These are phyloP conservation scores for Trachymyrmex septentrionalis DNA, from an alignment of 1,140 invertebrate species.

Conservation along the genomic window DNA sequence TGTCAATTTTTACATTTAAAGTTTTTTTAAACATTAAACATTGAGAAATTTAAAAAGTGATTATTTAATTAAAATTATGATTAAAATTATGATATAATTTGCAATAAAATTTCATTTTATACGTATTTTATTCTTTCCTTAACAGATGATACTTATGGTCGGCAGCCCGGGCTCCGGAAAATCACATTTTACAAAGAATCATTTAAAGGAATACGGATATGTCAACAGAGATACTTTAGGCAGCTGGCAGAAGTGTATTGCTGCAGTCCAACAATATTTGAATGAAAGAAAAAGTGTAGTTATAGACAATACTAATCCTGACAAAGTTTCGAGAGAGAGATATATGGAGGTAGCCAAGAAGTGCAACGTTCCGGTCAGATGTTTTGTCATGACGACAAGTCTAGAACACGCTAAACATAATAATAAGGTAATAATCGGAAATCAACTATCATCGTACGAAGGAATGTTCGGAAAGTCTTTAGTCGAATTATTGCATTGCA, in stretches of 20 bases:
- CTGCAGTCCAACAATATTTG: constrained; percentile 87
- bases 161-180: constrained; percentile 96
- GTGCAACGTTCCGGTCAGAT: constrained; percentile 90
- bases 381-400: constrained; percentile 92
- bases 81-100: no score
- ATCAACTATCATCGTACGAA: neutral
- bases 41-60: neutral
- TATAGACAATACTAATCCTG: constrained; percentile 97
- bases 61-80: neutral
- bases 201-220: constrained; percentile 91
- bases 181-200: constrained; percentile 90
- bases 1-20: constrained; percentile 29
- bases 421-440: constrained; percentile 89
- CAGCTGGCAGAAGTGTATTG: constrained; percentile 93
- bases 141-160: constrained; percentile 92
- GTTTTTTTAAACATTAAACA: constrained; percentile 25
- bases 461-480: neutral
- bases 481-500: constrained; percentile 75
- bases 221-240: constrained; percentile 94
- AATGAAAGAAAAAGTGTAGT: constrained; percentile 91
- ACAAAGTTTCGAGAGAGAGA: constrained; percentile 91
- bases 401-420: constrained; percentile 94
- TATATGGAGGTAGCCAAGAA: constrained; percentile 91
- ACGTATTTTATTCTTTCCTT: neutral
- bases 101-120: neutral